Evolutionary conservation across 2,113 vertebrate genomes (phyloP), one percentile per base, ranked within the genome.

Genomic region (Megalops atlanticus): DNA sequence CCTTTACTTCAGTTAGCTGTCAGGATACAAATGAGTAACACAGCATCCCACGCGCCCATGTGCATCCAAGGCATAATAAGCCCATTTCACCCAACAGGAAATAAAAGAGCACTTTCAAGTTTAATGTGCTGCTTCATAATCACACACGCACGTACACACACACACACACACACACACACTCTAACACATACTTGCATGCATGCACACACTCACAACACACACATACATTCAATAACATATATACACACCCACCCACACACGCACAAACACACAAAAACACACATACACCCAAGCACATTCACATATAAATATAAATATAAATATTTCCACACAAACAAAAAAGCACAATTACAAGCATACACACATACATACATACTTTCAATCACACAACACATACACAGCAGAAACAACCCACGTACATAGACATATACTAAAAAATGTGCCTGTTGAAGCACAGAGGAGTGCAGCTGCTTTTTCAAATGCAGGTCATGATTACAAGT

Each of bases 51-150:
- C 85, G 80, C 84, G 74, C 79, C 81, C 87, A 81, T 88, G 85
- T 86, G 82, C 87, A 89, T 87, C 86, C 84, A 85, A 82, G 36
- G 84, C 82, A 86, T 86, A 87, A 87, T 85, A 85, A 89, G 86
- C 83, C 84, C 78, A 84, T 89, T 85, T 85, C 77, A 84, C 81
- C 81, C 84, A 88, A 85, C 84, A 79, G 84, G 86, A 83, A 83
- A 86, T 85, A 86, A 87, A 88, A 87, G 79, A 87, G 81, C 80
- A 83, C 87, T 88, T 85, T 86, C 83, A 85, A 86, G 86, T 87
- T 87, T 86, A 85, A 81, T 84, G 85, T 84, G 84, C 84, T 80
- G 85, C 83, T 86, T 89, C 85, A 88, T 86, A 87, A 85, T 85
- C 80, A 86, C 82, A 71, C 71, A 74, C 71, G 75, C 70, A 76